These are phyloP conservation scores for Sceloporus undulatus DNA, from an alignment of 2,113 vertebrate genomes.

Conservation along the genomic window DNA sequence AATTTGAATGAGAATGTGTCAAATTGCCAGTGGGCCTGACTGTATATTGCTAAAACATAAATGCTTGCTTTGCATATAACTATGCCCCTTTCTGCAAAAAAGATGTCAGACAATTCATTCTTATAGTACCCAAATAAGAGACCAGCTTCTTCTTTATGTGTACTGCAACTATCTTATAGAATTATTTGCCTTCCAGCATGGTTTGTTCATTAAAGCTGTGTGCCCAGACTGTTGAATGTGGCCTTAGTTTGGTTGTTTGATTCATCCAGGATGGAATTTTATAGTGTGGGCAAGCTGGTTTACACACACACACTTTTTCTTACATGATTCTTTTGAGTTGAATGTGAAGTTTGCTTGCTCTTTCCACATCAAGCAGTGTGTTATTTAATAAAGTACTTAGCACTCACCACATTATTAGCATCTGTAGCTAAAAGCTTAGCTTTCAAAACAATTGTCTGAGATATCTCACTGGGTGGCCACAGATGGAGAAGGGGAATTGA, in stretches of 20 bases:
- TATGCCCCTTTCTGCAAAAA: neutral
- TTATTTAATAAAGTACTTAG: slow-evolving; percentile 47
- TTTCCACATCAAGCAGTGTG: slow-evolving; percentile 34
- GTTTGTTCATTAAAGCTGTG: slow-evolving; percentile 4
- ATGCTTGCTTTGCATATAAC: neutral
- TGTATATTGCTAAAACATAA: neutral
- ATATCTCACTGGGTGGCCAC: slow-evolving; percentile 32
- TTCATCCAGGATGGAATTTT: neutral
- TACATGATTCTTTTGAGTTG: slow-evolving; percentile 28
- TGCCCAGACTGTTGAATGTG: neutral
- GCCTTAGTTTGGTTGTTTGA: neutral
- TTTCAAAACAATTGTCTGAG: slow-evolving; percentile 18
- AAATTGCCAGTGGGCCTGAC: too few species aligned
- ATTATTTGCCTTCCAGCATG: slow-evolving; percentile 2
- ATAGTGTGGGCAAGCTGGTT: neutral
- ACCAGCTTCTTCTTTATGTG: neutral
- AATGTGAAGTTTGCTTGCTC: neutral
- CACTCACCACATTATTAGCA: slow-evolving; percentile 33
- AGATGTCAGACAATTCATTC: neutral
- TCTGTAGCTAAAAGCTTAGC: slow-evolving; percentile 26
- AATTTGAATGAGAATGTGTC: too few species aligned
- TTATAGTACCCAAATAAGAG: neutral
- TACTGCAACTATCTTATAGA: neutral
- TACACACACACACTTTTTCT: slow-evolving; percentile 14
- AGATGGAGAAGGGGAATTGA: neutral